phyloP scores from a whole-genome alignment of 2,888 invertebrate species.

The Pegoplata infirma region DNA sequence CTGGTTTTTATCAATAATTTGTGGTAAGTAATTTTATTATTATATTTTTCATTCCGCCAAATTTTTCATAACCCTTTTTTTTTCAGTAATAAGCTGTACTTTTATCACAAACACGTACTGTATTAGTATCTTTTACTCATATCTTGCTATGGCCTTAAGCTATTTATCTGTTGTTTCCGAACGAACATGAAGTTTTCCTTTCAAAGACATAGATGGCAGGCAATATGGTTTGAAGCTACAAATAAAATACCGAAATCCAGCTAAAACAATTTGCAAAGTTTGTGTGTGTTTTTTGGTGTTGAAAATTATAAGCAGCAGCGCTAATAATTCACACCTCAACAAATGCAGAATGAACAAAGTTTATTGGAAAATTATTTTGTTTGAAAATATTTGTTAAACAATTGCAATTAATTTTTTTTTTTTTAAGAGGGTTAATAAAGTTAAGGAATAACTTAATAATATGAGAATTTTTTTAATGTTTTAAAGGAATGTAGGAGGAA shows the following conservation, averaged over 20 bases:
- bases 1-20: conserved; percentile 58
- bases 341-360: conserved; percentile 30
- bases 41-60: too few species aligned
- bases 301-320: conserved; percentile 46
- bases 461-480: not conserved
- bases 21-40: not conserved
- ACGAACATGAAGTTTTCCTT: conserved; percentile 42
- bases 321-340: conserved; percentile 63
- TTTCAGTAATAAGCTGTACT: conserved; percentile 43
- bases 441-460: not conserved
- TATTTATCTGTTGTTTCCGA: conserved; percentile 3
- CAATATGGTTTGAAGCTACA: conserved; percentile 52
- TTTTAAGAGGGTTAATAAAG: not conserved
- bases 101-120: conserved; percentile 40
- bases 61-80: conserved; percentile 14
- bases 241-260: conserved; percentile 11
- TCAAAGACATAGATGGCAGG: conserved; percentile 13
- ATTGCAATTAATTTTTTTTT: conserved; percentile 54
- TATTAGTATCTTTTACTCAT: conserved; percentile 3
- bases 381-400: conserved; percentile 55
- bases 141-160: conserved; percentile 26
- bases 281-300: conserved; percentile 43
- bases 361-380: conserved; percentile 24
- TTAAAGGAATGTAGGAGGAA: too few species aligned
- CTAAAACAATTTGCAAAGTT: conserved; percentile 52